Evolutionary conservation across 2,797 vertebrate genomes (phyloP).

Genomic region (Propithecus deckenii): DNA sequence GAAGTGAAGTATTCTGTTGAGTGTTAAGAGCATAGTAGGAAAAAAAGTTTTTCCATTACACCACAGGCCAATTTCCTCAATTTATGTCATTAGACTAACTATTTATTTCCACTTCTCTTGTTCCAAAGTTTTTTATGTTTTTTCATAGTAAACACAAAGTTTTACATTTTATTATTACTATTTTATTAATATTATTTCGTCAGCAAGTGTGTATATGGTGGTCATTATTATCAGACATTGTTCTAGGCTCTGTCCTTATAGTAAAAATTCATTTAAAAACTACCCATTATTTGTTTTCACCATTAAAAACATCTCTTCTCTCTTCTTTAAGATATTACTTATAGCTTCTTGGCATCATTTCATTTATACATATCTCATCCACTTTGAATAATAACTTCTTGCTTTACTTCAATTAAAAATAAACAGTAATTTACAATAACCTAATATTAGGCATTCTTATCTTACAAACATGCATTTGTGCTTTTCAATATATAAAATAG

Average conservation of each 20-base stretch:
- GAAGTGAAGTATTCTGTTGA: neutral
- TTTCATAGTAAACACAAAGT: neutral
- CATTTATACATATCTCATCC: neutral
- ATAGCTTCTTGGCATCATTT: neutral
- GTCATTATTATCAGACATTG: neutral
- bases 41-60: neutral
- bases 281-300: neutral
- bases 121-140: neutral
- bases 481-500: neutral
- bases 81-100: neutral
- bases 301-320: neutral
- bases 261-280: neutral
- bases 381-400: neutral
- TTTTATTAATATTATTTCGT: neutral
- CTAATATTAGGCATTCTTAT: neutral
- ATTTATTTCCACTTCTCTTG: neutral
- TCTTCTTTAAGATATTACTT: neutral
- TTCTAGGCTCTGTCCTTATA: neutral
- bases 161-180: neutral
- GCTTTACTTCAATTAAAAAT: slow-evolving; percentile 27
- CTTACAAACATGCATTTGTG: neutral
- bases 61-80: neutral
- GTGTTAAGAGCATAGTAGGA: neutral
- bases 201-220: neutral
- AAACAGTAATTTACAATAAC: neutral